Conservation (phyloP, 2,797 vertebrate genomes). For the Enteromius trimaculatus region DNA sequence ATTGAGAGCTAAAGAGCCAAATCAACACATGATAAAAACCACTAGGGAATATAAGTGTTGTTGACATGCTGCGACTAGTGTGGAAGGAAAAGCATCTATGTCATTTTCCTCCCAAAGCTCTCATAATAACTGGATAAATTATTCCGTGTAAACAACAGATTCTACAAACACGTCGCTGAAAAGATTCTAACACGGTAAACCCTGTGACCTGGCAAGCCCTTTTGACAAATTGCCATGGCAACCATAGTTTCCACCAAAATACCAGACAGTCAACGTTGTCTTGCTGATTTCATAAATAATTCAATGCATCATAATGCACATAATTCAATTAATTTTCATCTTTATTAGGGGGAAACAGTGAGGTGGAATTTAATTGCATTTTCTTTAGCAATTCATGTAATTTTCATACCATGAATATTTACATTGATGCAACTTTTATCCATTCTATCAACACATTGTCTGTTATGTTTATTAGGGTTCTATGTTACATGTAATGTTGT, state of each 20-base stretch:
- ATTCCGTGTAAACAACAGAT: slow-evolving; percentile 31
- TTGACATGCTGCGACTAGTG: slow-evolving; percentile 42
- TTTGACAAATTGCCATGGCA: slow-evolving; percentile 8
- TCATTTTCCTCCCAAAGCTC: slow-evolving; percentile 27
- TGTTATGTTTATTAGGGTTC: too few relatives aligned
- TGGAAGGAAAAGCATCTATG: slow-evolving; percentile 37
- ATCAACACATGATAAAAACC: slow-evolving; percentile 47
- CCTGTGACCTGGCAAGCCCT: slow-evolving; percentile 20
- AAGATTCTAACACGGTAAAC: slow-evolving; percentile 20
- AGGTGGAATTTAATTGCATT: neutral
- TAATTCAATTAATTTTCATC: neutral
- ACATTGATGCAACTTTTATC: neutral
- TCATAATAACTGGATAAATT: slow-evolving; percentile 53
- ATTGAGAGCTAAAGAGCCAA: slow-evolving; percentile 42
- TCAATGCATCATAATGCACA: neutral
- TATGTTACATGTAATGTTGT: too few relatives aligned
- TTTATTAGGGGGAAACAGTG: neutral
- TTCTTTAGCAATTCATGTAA: neutral
- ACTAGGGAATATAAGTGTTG: slow-evolving; percentile 41
- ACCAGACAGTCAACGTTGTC: neutral
- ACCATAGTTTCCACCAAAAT: slow-evolving; percentile 25
- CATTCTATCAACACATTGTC: too few relatives aligned
- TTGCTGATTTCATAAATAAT: neutral
- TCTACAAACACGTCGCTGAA: slow-evolving; percentile 32
- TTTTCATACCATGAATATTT: neutral